Base-by-base conservation (phyloP, 2,888 invertebrate species). In the Mellilla xanthometata region DNA sequence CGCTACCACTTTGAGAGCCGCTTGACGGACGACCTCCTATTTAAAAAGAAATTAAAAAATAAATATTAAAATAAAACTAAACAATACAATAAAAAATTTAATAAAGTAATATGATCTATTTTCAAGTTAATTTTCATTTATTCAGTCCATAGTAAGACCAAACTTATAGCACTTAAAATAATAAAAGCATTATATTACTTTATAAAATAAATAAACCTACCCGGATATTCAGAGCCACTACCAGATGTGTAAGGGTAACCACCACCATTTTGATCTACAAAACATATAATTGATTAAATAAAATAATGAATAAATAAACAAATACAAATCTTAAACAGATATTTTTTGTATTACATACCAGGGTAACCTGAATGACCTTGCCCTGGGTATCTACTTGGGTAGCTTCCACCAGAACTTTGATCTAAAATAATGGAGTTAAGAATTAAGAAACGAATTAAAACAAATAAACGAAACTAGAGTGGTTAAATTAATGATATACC, bases 11-110 rank as follows among this genome's bases (percentile, higher is more conserved):
- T 39, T 34, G 39, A 9, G 29, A 34, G 8, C 19, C 30, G 8
- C 22, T 13, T 33, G 23, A 10, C 19, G 42, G 29, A 34, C 42
- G 27, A 35, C 33, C 13, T 24, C 33, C 41, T 45, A 34, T 7
- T 23, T 27, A 12, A 36, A 3, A 6, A 11, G 12, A 4, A 13
- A 22, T 31, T 12, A 32, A 36, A 28, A 10, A 2, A 4, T n/a
- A 12, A 22, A n/a, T 27, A 35, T 28, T 13, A 1, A 19, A 19
- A 6, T 19, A 1, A 19, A 19, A 19, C 15, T 19, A 19, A 19
- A 19, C 3, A 15, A 19, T 19, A 19, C 6, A 1, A 19, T 19
- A 1, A 1, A 19, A 19, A 6, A 5, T 1, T 5, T 5, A 19
- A 3, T 19, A 19, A 19, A 19, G 11, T 12, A n/a, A 6, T 29